Evolutionary conservation across 2,113 vertebrate species (phyloP).

Genomic region (Erinaceus europaeus): DNA sequence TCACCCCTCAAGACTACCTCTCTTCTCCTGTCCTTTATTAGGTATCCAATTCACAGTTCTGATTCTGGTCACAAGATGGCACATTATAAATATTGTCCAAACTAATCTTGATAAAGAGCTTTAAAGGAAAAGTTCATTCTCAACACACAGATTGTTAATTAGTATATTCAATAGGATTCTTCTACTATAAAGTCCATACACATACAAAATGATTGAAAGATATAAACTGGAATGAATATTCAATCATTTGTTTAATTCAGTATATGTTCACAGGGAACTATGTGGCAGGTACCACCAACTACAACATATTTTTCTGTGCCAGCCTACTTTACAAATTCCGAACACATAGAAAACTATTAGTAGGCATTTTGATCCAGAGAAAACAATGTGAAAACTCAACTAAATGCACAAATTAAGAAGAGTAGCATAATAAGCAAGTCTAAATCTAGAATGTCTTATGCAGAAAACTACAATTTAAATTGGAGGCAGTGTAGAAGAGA

Average conservation of each 20-base stretch:
- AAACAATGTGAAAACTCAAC: constrained; percentile 17
- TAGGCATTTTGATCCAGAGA: not conserved
- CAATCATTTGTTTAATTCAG: not conserved
- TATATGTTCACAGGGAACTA: not conserved
- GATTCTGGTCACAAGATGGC: not conserved
- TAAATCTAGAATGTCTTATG: constrained; percentile 6
- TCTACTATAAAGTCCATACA: not conserved
- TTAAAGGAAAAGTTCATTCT: not conserved
- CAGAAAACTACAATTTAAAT: constrained; percentile 1
- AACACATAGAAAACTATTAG: not conserved
- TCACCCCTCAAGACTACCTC: not conserved
- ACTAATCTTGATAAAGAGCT: not conserved
- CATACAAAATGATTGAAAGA: not conserved
- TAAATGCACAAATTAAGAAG: not conserved
- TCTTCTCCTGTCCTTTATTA: constrained; percentile 2
- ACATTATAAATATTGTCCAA: not conserved
- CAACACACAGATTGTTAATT: not conserved
- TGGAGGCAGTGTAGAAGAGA: not conserved
- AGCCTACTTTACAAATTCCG: constrained; percentile 9
- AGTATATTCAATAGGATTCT: not conserved
- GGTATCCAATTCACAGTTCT: constrained; percentile 13
- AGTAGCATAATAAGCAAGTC: not conserved
- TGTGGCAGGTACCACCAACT: not conserved
- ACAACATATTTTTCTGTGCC: not conserved
- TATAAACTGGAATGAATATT: not conserved